Conservation (phyloP, 2,888 invertebrate genomes). For the Agonum fuliginosum region DNA sequence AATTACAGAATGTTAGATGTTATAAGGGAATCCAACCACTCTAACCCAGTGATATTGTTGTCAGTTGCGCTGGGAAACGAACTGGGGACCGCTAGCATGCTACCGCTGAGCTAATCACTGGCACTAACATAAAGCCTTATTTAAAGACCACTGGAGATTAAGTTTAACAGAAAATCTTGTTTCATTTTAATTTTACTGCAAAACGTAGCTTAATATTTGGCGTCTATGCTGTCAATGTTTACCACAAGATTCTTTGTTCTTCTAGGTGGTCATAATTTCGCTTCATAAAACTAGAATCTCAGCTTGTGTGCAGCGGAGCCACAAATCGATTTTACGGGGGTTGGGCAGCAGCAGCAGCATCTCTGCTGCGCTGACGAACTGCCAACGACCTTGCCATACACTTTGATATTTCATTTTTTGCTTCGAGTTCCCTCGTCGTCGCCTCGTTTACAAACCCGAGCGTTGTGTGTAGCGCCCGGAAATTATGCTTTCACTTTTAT, state of each 20-base stretch:
- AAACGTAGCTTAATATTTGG: too few species aligned
- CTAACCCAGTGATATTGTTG: too few species aligned
- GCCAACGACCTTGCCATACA: constrained; percentile 30
- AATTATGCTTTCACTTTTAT: constrained; percentile 50
- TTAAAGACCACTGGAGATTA: too few species aligned
- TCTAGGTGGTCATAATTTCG: neutral
- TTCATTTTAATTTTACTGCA: too few species aligned
- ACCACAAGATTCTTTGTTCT: neutral
- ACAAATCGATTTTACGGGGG: constrained; percentile 24
- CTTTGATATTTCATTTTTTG: constrained; percentile 46
- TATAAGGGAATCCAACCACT: too few species aligned
- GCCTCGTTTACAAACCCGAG: constrained; percentile 35
- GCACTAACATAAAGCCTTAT: too few species aligned
- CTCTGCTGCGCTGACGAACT: constrained; percentile 41
- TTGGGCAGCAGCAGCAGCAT: neutral
- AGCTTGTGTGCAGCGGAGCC: neutral
- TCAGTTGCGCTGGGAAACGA: too few species aligned
- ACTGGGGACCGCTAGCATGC: too few species aligned
- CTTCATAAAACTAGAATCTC: constrained; percentile 3
- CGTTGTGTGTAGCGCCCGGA: constrained; percentile 30
- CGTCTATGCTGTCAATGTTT: neutral
- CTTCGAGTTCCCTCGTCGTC: neutral
- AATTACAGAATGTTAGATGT: too few species aligned
- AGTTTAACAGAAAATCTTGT: too few species aligned
- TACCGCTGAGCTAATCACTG: too few species aligned